Base-by-base conservation (phyloP, 2,113 vertebrate species). In the Ceuthmochares aereus region DNA sequence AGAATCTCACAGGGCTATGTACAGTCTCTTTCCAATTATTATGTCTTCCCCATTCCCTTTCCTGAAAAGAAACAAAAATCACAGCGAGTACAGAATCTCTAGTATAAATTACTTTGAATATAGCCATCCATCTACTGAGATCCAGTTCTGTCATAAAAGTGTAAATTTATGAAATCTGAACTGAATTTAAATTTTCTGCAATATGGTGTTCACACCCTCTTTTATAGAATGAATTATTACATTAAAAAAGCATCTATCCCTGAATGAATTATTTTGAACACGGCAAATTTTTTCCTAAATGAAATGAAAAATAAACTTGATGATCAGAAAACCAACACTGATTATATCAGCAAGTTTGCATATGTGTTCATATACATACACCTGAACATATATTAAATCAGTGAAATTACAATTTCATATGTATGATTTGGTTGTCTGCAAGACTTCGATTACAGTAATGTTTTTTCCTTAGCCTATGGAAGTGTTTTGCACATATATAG, bases 181-280 rank as follows among this genome's bases (percentile, higher is more conserved):
- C 23, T 60, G 72, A 91, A 92, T 87, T 84, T 60, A 89, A 66
- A 42, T 90, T 78, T 82, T 75, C 45, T 79, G 21, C 59, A 81
- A 29, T 90, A 70, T 40, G 15, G 19, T 87, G 27, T 87, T 91
- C 68, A 78, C 68, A 55, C 36, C n/a, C 15, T 88, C 8, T 74
- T 66, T 9, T 66, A 75, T 11, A 37, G 27, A 83, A 85, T 26
- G 8, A 58, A 82, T 75, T 23, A 51, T 72, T 87, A 12, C 0
- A 25, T 82, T 72, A 79, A 17, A 69, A 45, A 83, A 70, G 0
- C 26, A 80, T 42, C 9, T 20, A 12, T 51, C 7, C 68, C 51
- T 85, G 40, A 68, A 37, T 4, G 1, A 69, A 78, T 43, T 73
- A 34, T 74, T 83, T 84, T 69, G 20, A 36, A 58, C 15, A 54